Base-by-base conservation (phyloP, 2,888 invertebrate species). In the Philereme transversata region DNA sequence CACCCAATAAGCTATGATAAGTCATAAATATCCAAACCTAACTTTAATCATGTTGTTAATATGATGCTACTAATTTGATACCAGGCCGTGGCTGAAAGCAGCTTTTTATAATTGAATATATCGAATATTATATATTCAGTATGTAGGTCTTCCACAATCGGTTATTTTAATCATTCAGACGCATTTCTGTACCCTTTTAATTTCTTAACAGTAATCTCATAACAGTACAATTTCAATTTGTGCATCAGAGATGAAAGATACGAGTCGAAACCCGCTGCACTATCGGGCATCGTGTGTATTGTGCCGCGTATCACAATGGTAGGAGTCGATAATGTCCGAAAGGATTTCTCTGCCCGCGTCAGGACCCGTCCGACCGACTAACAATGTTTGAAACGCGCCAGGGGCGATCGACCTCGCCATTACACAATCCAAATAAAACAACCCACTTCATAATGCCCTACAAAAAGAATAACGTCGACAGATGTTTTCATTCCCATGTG, bases 401-500 rank as follows among this genome's bases (percentile, higher is more conserved):
- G 79, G 72, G 82, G 81, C 83, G 79, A 82, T 81, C 81, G 77
- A 81, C 80, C 84, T 79, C 78, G 72, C 79, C 74, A 75, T 84
- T 83, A 83, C 81, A 83, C 78, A 85, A 83, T 75, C 57, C 76
- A 81, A 84, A 84, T 72, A 83, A 83, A 80, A 83, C 76, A 67
- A 78, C 75, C 77, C 50, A 78, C 78, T 79, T 77, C 80, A 84
- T 80, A 82, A 83, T 78, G 83, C 83, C 74, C 78, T 76, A 77
- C 77, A 79, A 81, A 78, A 80, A 77, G 70, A 75, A 72, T 43
- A 82, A 87, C 82, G 86, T 86, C 85, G 86, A 89, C 89, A 88
- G 87, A 87, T 88, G 86, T 88, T 89, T 87, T 86, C 83, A 87
- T 87, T 89, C 86, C 81, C 84, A 84, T 85, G 83, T 87, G 85